Evolutionary conservation across 2,888 invertebrate species (phyloP).

Genomic region (Drosophila kambysellisi): DNA sequence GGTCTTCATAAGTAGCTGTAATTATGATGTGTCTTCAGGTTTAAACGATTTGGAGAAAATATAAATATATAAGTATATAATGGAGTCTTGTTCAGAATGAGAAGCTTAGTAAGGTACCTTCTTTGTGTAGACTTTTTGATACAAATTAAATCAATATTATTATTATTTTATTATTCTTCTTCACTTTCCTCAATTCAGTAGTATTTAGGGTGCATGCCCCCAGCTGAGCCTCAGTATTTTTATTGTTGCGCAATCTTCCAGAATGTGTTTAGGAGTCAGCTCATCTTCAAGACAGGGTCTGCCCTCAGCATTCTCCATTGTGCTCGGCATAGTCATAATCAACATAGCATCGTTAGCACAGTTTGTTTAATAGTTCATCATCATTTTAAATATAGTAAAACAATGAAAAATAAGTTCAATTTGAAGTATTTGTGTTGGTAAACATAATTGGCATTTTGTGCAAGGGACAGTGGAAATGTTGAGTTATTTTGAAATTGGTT

Average conservation of each 20-base stretch:
- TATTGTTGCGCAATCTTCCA: not conserved
- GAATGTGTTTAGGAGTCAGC: not conserved
- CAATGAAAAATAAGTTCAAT: not conserved
- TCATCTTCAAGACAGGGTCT: not conserved
- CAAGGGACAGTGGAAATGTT: constrained; percentile 32
- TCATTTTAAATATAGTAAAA: not conserved
- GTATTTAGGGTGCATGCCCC: not conserved
- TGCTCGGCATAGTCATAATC: not conserved
- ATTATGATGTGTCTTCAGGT: not conserved
- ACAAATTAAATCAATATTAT: not conserved
- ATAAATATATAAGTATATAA: not conserved
- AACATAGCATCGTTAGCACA: not conserved
- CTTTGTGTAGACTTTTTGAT: not conserved
- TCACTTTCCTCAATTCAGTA: not conserved
- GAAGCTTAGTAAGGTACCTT: not conserved
- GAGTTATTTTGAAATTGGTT: constrained; percentile 56
- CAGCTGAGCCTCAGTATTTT: not conserved
- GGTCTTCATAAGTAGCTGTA: not conserved
- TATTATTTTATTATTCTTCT: no score
- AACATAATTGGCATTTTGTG: constrained; percentile 28
- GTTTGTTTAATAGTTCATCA: not conserved
- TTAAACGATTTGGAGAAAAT: not conserved
- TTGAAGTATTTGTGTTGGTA: not conserved
- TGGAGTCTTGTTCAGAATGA: not conserved
- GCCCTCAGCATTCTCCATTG: no score